Conservation (phyloP, 2,797 vertebrate species). For the Vespertilio murinus region DNA sequence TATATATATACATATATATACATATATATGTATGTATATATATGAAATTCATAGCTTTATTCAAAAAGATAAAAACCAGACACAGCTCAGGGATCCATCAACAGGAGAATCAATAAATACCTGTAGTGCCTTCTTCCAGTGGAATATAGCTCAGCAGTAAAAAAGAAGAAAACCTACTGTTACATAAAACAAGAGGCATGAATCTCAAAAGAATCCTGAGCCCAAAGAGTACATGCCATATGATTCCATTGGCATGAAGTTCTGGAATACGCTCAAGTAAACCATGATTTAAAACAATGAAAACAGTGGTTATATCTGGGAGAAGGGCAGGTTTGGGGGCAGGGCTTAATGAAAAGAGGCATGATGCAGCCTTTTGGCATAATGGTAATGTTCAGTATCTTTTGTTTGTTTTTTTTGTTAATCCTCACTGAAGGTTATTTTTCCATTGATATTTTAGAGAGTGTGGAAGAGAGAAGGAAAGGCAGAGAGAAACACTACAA, state of each 20-base stretch:
- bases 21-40: too few species aligned
- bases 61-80: not conserved
- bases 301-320: not conserved
- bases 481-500: too few species aligned
- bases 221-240: not conserved
- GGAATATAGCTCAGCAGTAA: not conserved
- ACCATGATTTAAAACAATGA: not conserved
- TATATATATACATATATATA: too few species aligned
- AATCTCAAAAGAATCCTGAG: not conserved
- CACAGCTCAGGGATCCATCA: not conserved
- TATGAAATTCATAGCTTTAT: slow-evolving; percentile 18
- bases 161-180: not conserved
- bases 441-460: too few species aligned
- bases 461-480: too few species aligned
- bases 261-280: not conserved
- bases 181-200: not conserved
- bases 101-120: not conserved
- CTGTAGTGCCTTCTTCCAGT: not conserved
- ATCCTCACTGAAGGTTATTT: too few species aligned
- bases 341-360: not conserved
- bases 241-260: not conserved
- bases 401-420: not conserved
- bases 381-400: not conserved
- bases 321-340: not conserved
- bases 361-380: not conserved